These are phyloP conservation scores for Sebastolobus altivelis DNA, from an alignment of 2,797 vertebrate species.

Conservation along the genomic window DNA sequence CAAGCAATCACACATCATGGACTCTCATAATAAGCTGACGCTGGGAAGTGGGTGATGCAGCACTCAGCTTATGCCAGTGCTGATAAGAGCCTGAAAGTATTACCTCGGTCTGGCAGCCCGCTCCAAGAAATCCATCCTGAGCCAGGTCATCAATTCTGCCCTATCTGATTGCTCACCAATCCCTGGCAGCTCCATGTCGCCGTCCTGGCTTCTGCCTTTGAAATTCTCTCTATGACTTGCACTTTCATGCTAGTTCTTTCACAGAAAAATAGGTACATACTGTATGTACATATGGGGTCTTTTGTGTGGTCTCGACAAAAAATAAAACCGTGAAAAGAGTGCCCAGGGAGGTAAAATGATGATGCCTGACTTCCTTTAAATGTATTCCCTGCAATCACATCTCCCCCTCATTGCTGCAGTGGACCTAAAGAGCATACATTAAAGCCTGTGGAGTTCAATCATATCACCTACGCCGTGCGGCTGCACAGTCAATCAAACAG, in stretches of 20 bases:
- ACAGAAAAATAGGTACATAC: constrained; percentile 52
- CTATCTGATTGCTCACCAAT: constrained; percentile 87
- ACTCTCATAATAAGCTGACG: constrained; percentile 86
- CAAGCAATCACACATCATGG: constrained; percentile 85
- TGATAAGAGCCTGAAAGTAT: constrained; percentile 87
- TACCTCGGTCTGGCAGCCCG: constrained; percentile 84
- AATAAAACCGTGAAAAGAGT: constrained; percentile 14
- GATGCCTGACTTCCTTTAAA: constrained; percentile 26
- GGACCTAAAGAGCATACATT: constrained; percentile 51
- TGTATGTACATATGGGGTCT: constrained; percentile 39
- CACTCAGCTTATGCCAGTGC: constrained; percentile 86
- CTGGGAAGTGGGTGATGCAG: constrained; percentile 87
- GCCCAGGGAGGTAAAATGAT: constrained; percentile 1
- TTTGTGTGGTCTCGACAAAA: constrained; percentile 41
- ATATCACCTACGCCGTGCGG: constrained; percentile 61
- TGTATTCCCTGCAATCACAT: constrained; percentile 58
- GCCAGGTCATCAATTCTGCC: constrained; percentile 88
- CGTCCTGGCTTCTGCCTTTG: constrained; percentile 79
- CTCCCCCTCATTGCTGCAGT: constrained; percentile 42
- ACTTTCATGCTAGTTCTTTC: constrained; percentile 78
- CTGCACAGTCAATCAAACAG: constrained; percentile 73
- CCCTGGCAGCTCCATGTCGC: constrained; percentile 83
- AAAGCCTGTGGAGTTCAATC: constrained; percentile 61
- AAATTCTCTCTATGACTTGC: constrained; percentile 84
- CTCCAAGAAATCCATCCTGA: constrained; percentile 87